A percentile compares a stretch with the other conserved stretches of the same genome.
phyloP scores from a whole-genome alignment of 1,140 invertebrate genomes.

The Zaprionus taronus region DNA sequence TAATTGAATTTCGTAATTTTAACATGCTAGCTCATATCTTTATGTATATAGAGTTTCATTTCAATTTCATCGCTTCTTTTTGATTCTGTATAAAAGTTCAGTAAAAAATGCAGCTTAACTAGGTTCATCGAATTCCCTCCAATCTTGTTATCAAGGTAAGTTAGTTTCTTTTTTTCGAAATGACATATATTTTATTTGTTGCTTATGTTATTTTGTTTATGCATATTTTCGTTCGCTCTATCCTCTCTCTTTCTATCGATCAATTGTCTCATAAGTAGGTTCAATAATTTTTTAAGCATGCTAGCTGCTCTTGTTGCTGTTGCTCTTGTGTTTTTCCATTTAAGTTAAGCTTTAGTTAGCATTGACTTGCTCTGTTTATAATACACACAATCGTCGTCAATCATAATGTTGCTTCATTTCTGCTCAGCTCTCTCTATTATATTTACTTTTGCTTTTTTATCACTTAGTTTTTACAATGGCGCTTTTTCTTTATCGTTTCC shows the following conservation, averaged over 20 bases:
- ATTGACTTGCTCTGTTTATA: constrained; percentile 71
- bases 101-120: constrained; percentile 84
- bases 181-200: constrained; percentile 38
- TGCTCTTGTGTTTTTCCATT: constrained; percentile 18
- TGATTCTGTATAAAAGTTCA: constrained; percentile 81
- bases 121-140: constrained; percentile 70
- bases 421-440: constrained; percentile 46
- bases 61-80: constrained; percentile 29
- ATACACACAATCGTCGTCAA: constrained; percentile 60
- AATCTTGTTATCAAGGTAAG: constrained; percentile 53
- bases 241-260: constrained; percentile 14
- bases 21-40: constrained; percentile 61
- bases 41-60: constrained; percentile 19
- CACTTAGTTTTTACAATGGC: constrained; percentile 84
- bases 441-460: constrained; percentile 76
- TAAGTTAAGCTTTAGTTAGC: constrained; percentile 30
- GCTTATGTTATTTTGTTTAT: constrained; percentile 32
- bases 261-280: constrained; percentile 45
- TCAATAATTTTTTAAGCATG: constrained; percentile 57
- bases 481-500: constrained; percentile 56
- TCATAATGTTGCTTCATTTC: constrained; percentile 42
- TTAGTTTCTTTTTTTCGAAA: constrained; percentile 39
- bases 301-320: constrained; percentile 15
- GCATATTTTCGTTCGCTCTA: not conserved
- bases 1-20: constrained; percentile 53